Conservation (phyloP, 2,113 vertebrate species). For the Syrmaticus mikado region DNA sequence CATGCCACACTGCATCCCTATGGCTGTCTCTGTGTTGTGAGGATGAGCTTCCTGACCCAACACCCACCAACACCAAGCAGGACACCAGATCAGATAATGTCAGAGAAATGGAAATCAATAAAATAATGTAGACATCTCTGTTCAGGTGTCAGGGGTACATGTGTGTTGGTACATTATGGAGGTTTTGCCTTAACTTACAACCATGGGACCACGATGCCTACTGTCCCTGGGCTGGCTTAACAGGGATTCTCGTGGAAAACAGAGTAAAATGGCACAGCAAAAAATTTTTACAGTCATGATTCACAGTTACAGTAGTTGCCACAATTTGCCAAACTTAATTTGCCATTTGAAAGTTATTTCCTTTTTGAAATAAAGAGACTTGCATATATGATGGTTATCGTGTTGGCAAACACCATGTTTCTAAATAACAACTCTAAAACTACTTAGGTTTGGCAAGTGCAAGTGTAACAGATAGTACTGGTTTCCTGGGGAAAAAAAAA, state of each 20-base stretch:
- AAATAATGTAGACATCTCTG: not conserved
- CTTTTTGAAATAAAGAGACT: not conserved
- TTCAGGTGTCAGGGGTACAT: not conserved
- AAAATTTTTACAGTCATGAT: not conserved
- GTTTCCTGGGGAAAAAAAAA: not conserved
- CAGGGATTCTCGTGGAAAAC: not conserved
- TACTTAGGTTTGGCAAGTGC: slow-evolving; percentile 19
- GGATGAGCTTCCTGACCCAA: not conserved
- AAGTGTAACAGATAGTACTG: slow-evolving; percentile 1
- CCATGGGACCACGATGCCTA: not conserved
- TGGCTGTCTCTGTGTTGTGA: slow-evolving; percentile 65
- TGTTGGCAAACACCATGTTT: slow-evolving; percentile 31
- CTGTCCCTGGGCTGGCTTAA: not conserved
- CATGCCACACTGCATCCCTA: slow-evolving; percentile 44
- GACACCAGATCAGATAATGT: not conserved
- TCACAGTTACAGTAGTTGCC: not conserved
- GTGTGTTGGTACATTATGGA: not conserved
- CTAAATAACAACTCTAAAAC: slow-evolving; percentile 35
- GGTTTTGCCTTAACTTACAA: not conserved
- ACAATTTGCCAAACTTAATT: slow-evolving; percentile 11
- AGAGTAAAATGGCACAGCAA: not conserved
- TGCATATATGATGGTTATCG: not conserved
- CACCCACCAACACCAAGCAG: not conserved
- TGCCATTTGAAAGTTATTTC: slow-evolving; percentile 29
- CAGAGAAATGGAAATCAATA: not conserved